Base-by-base conservation (phyloP, 2,113 vertebrate genomes). In the Datnioides undecimradiatus region DNA sequence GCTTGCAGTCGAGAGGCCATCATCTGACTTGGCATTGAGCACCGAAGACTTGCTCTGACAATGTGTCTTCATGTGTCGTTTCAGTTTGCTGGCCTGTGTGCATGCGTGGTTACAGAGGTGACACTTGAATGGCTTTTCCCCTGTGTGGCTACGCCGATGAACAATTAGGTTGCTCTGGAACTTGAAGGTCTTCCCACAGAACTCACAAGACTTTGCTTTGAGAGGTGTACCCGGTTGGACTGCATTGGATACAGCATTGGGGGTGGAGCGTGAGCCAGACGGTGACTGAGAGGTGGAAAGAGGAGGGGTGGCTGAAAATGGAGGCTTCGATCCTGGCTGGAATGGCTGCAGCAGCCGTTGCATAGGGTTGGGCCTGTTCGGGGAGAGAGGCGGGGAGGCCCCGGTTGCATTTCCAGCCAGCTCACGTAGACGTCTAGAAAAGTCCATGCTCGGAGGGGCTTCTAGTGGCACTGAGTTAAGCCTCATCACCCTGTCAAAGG, bases 101-200 rank as follows among this genome's bases (percentile, higher is more conserved):
- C 98, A 99, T 64, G 98, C 97, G 0, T 99, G 98, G 94, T 99
- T 97, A 23, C 98, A 99, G 80, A 99, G 96, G 95, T 96, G 97
- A 95, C 98, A 99, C 91, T 99, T 99, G 92, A 99, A 99, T 79
- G 98, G 98, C 94, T 99, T 99, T 92, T 99, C 98, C 66, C 98
- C 98, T 0, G 98, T 99, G 95, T 99, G 98, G 95, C 98, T 99
- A 73, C 98, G 96, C 82, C 98, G 96, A 89, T 99, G 98, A 80
- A 99, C 98, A 31, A 99, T 98, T 90, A 99, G 92, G 95, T 99
- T 99, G 94, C 98, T 99, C 96, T 99, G 98, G 93, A 99, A 99
- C 93, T 99, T 99, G 95, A 99, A 99, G 75, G 97, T 97, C 95
- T 99, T 99, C 84, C 98, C 98, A 16, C 98, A 99, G 93, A 99